Evolutionary conservation across 2,888 invertebrate genomes (phyloP).

Genomic region (Zygothrica quintamaculata): DNA sequence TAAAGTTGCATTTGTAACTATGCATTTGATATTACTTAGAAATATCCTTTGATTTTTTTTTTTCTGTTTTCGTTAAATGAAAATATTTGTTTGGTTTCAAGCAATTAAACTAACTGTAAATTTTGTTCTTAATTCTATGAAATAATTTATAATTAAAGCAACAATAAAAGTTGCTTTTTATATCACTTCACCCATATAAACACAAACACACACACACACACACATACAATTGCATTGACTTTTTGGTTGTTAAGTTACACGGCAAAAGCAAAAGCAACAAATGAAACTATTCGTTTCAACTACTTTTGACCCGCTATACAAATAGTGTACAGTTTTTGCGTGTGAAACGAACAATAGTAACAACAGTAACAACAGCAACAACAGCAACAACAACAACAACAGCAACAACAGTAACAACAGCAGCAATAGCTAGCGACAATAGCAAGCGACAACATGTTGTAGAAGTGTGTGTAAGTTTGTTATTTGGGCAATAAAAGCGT

Average conservation of each 20-base stretch:
- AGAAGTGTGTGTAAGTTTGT: slow-evolving; percentile 10
- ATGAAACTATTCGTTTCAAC: slow-evolving; percentile 11
- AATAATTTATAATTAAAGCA: too few relatives aligned
- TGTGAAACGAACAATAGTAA: slow-evolving; percentile 18
- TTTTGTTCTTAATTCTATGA: too few relatives aligned
- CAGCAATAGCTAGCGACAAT: not conserved
- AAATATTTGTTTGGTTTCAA: too few relatives aligned
- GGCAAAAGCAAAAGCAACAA: not conserved
- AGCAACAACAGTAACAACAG: not conserved
- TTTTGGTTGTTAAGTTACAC: too few relatives aligned
- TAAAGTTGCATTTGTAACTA: too few relatives aligned
- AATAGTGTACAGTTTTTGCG: slow-evolving; percentile 21
- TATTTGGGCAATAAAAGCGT: slow-evolving; percentile 68
- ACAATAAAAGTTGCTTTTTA: too few relatives aligned
- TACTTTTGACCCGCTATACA: not conserved
- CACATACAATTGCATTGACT: not conserved
- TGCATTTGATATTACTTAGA: too few relatives aligned
- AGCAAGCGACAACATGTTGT: not conserved
- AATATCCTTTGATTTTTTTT: too few relatives aligned
- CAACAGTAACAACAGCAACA: not conserved
- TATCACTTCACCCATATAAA: too few relatives aligned
- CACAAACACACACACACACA: too few relatives aligned
- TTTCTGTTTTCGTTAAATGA: too few relatives aligned
- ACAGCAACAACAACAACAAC: slow-evolving; percentile 1
- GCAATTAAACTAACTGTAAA: too few relatives aligned